Base-by-base conservation (phyloP, 1,140 invertebrate genomes). In the Psilanteris sp. region DNA sequence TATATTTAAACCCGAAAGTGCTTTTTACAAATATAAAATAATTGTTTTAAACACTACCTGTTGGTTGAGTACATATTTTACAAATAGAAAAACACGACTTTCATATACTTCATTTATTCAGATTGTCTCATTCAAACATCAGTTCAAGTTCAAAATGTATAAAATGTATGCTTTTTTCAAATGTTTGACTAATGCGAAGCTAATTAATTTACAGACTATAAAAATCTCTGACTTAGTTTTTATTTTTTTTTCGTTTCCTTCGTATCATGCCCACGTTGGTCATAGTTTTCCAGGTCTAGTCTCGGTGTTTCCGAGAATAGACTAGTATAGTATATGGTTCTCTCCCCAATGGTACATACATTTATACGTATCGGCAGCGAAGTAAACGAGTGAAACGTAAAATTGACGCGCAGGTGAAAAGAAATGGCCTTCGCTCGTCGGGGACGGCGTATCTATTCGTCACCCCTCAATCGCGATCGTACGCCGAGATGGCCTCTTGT, bases 191-290 rank as follows among this genome's bases (percentile, higher is more conserved):
- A 31, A 55, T 67, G 15, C 37, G 4, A 7, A 34, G 26, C 61
- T 64, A 67, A 75, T 78, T 75, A 75, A 78, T 79, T 68, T 79
- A 59, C 66, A 36, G 55, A 75, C 72, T 50, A 79, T 79, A 79
- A 71, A 67, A 79, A 79, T 62, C 61, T 61, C 64, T 9, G 54
- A 55, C 34, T 70, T 71, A 66, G 54, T 62, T 57, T 29, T 57
- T 31, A 8, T 46, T 22, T 16, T 50, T 44, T 61, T 46, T 52
- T 59, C 66, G 66, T 54, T 43, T 7, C 20, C 20, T 22, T 46
- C 43, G 54, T 41, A 41, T 46, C 41, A 44, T 18, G 43, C 48
- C 61, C 46, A 46, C 54, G 54, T 46, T 52, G 37, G 39, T 36
- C 46, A 54, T 74, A 52, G 26, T 59, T 66, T 74, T 31, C 26